phyloP scores from a whole-genome alignment of 2,888 invertebrate species.

The Pasiphila rectangulata region DNA sequence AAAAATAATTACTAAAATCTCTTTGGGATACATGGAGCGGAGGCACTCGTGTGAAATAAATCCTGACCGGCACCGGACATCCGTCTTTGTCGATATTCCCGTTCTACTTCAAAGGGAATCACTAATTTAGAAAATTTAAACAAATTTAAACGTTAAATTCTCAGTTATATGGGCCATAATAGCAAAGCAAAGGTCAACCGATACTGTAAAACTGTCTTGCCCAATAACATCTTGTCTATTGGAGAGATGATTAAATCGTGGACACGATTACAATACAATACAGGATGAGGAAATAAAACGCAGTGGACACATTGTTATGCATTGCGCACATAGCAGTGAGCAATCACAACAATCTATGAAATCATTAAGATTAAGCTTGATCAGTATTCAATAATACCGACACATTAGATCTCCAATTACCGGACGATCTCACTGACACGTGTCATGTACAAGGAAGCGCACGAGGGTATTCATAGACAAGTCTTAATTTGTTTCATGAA shows the following conservation, averaged over 20 bases:
- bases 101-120: slow-evolving; percentile 77
- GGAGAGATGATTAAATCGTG: slow-evolving; percentile 68
- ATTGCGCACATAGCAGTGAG: slow-evolving; percentile 29
- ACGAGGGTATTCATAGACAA: not conserved
- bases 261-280: slow-evolving; percentile 54
- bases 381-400: slow-evolving; percentile 34
- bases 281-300: slow-evolving; percentile 62
- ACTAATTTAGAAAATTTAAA: slow-evolving; percentile 47
- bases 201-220: slow-evolving; percentile 54
- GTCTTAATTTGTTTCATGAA: slow-evolving; percentile 32
- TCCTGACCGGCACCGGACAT: slow-evolving; percentile 81
- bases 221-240: slow-evolving; percentile 68
- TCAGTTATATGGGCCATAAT: slow-evolving; percentile 38
- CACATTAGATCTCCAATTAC: slow-evolving; percentile 29
- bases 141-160: slow-evolving; percentile 61
- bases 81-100: slow-evolving; percentile 80
- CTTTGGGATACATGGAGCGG: slow-evolving; percentile 48
- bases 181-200: slow-evolving; percentile 32
- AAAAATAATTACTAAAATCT: slow-evolving; percentile 38
- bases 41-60: slow-evolving; percentile 75
- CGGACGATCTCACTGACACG: not conserved
- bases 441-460: not conserved
- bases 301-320: slow-evolving; percentile 48
- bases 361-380: slow-evolving; percentile 29
- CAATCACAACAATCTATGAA: slow-evolving; percentile 31